phyloP scores from a whole-genome alignment of 2,113 vertebrate species.

The Phycodurus eques region DNA sequence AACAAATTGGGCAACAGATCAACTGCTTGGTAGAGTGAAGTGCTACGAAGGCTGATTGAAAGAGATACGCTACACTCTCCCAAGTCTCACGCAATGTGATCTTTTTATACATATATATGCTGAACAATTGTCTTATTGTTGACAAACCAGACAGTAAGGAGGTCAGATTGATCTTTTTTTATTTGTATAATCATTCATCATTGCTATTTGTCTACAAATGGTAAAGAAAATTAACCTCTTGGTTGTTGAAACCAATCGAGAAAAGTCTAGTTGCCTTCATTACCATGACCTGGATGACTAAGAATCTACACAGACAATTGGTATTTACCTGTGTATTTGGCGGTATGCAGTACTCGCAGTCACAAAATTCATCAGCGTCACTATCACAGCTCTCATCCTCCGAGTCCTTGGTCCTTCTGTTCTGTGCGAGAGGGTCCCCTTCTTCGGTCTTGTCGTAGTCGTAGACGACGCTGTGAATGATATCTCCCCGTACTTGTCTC shows the following conservation, averaged over 20 bases:
- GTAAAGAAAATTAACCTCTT: neutral
- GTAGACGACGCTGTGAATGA: conserved; percentile 58
- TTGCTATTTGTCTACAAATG: neutral
- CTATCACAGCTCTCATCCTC: conserved; percentile 67
- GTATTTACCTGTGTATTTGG: conserved; percentile 58
- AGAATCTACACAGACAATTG: neutral
- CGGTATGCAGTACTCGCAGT: conserved; percentile 72
- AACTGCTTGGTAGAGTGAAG: conserved; percentile 10
- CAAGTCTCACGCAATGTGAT: neutral
- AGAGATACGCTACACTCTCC: conserved; percentile 35
- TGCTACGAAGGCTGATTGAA: conserved; percentile 23
- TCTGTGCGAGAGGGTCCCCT: neutral
- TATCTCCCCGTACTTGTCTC: conserved; percentile 9
- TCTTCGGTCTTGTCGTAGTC: conserved; percentile 10
- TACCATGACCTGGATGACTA: neutral
- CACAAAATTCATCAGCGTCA: conserved; percentile 60
- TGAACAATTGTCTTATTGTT: neutral
- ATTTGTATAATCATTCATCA: neutral
- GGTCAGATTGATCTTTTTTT: neutral
- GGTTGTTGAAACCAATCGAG: no score
- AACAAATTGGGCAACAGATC: conserved; percentile 39
- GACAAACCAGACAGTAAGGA: neutral
- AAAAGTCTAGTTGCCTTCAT: neutral
- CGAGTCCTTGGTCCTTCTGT: conserved; percentile 31
- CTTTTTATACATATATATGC: neutral